These are phyloP conservation scores for Caenorhabditis remanei DNA, from an alignment of 1,140 invertebrate species.

Conservation along the genomic window DNA sequence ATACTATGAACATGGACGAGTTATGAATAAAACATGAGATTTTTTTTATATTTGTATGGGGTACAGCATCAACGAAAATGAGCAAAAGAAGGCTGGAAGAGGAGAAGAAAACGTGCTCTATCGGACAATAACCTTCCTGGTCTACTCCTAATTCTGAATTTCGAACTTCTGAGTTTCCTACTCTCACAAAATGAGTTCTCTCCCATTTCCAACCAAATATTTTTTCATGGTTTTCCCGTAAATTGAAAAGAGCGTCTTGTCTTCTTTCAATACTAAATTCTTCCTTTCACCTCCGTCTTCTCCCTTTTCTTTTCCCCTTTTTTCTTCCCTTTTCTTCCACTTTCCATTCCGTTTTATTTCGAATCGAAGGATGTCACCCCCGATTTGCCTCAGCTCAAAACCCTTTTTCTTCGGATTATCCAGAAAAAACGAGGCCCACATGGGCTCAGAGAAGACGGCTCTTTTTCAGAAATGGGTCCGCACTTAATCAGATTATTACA, in stretches of 20 bases:
- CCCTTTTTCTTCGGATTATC: background rate
- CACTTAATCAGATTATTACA: constrained; percentile 18
- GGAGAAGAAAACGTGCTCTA: background rate
- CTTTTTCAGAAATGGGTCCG: background rate
- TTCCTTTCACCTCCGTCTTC: background rate
- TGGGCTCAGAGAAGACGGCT: background rate
- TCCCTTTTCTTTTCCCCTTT: background rate
- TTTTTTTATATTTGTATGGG: background rate
- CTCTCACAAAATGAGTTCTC: background rate
- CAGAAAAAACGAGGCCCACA: constrained; percentile 1
- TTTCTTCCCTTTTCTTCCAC: background rate
- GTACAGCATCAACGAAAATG: constrained; percentile 7
- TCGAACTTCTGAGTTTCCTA: too few species aligned
- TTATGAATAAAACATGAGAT: constrained; percentile 15
- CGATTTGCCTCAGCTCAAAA: constrained; percentile 26
- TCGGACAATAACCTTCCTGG: too few species aligned
- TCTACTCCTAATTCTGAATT: too few species aligned
- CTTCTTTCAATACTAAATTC: constrained; percentile 9
- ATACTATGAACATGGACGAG: background rate
- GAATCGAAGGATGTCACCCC: background rate
- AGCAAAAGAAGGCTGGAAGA: background rate
- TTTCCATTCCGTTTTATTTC: background rate
- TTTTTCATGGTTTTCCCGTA: background rate
- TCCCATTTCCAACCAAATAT: background rate
- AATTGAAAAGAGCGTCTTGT: background rate